Conservation (phyloP, 2,113 vertebrate species). For the Aspiorhynchus laticeps region DNA sequence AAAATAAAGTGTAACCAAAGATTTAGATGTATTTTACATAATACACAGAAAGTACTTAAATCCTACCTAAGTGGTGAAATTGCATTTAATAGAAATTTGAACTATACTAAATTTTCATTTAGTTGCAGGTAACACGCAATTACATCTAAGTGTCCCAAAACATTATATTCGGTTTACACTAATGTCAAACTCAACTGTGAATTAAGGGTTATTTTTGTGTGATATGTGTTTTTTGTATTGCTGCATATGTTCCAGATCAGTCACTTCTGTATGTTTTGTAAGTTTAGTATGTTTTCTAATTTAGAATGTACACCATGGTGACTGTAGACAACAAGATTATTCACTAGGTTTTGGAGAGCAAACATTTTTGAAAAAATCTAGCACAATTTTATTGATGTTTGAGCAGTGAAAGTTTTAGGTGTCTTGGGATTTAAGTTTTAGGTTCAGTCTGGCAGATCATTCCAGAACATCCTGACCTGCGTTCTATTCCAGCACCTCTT, state of each 20-base stretch:
- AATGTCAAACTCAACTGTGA: background rate
- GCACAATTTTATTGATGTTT: background rate
- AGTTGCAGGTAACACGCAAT: background rate
- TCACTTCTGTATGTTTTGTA: background rate
- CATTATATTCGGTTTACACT: background rate
- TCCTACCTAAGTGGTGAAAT: background rate
- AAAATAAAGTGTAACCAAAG: too few relatives aligned
- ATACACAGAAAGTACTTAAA: background rate
- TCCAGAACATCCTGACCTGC: conserved; percentile 59
- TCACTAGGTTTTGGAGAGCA: background rate
- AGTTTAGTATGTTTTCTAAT: background rate
- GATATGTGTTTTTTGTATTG: background rate
- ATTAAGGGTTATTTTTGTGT: background rate
- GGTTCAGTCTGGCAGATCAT: conserved; percentile 55
- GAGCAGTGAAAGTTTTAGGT: conserved; percentile 53
- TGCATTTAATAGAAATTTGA: background rate
- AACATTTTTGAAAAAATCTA: background rate
- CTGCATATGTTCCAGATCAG: background rate
- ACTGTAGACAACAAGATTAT: background rate
- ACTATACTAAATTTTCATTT: too few relatives aligned
- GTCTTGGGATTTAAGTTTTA: background rate
- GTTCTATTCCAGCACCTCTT: conserved; percentile 64
- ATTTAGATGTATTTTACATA: too few relatives aligned
- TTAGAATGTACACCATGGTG: background rate
- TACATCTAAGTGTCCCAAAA: too few relatives aligned